Evolutionary conservation across 2,888 invertebrate species (phyloP).

Genomic region (Lamellibrachia satsuma): DNA sequence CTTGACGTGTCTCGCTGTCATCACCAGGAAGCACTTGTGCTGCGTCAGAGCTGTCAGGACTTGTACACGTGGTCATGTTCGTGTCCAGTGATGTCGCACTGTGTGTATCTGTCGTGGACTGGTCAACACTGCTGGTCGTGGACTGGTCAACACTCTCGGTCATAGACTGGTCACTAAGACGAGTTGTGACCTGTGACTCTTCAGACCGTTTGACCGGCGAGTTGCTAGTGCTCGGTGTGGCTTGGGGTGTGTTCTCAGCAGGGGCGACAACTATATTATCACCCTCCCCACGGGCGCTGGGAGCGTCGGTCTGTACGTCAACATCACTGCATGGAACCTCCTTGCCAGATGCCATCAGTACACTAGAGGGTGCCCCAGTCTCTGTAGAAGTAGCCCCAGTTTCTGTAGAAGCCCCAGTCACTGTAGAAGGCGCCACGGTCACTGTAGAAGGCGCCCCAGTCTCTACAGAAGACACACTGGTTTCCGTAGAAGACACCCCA

Average conservation of each 20-base stretch:
- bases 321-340: neutral
- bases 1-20: neutral
- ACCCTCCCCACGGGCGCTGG: neutral
- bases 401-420: neutral
- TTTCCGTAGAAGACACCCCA: neutral
- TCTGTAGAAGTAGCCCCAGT: neutral
- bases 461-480: neutral
- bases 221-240: neutral
- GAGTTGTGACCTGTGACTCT: neutral
- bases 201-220: too few relatives aligned
- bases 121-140: neutral
- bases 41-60: neutral
- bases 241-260: neutral
- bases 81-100: neutral
- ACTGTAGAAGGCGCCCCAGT: neutral
- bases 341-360: neutral
- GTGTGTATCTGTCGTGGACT: neutral
- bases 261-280: neutral
- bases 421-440: neutral
- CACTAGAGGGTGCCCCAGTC: neutral
- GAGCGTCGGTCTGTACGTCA: too few relatives aligned
- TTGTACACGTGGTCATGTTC: neutral
- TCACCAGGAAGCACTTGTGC: neutral
- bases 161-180: neutral
- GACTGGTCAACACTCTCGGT: neutral